Conservation (phyloP, 2,113 vertebrate species). For the Corvus cornix region DNA sequence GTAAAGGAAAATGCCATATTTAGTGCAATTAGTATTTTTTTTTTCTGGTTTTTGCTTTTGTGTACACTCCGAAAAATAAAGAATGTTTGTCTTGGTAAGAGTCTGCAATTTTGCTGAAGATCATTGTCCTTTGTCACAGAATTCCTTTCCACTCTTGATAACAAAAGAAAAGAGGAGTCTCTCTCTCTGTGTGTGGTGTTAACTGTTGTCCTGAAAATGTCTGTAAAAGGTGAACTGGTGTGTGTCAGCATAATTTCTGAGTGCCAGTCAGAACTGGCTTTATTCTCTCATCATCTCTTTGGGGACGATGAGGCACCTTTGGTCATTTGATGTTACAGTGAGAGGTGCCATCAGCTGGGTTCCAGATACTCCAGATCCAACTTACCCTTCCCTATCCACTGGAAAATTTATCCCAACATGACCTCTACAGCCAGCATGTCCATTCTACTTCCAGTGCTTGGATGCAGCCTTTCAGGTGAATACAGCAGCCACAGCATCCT, state of each 20-base stretch:
- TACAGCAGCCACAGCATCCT: neutral
- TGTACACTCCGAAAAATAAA: neutral
- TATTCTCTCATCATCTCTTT: neutral
- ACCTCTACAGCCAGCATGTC: neutral
- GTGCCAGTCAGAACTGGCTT: neutral
- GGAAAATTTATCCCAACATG: neutral
- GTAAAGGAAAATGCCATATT: slow-evolving; percentile 26
- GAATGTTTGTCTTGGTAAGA: neutral
- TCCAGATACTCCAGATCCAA: neutral
- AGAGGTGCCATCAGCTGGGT: neutral
- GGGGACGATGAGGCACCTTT: neutral
- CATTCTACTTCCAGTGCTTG: neutral
- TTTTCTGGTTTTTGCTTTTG: fast-evolving
- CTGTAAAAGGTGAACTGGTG: neutral
- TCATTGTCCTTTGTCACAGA: neutral
- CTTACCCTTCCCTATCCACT: neutral
- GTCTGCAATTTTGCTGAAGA: neutral
- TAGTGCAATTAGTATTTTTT: neutral
- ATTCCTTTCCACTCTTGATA: neutral
- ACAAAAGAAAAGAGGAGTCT: neutral
- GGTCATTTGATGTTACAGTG: neutral
- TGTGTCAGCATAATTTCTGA: neutral
- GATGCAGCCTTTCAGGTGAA: neutral
- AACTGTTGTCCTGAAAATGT: neutral
- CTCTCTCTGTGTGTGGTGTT: fast-evolving